A percentile compares a stretch with the other conserved stretches of the same genome.
phyloP scores from a whole-genome alignment of 2,888 invertebrate species.

The Noctua janthina region DNA sequence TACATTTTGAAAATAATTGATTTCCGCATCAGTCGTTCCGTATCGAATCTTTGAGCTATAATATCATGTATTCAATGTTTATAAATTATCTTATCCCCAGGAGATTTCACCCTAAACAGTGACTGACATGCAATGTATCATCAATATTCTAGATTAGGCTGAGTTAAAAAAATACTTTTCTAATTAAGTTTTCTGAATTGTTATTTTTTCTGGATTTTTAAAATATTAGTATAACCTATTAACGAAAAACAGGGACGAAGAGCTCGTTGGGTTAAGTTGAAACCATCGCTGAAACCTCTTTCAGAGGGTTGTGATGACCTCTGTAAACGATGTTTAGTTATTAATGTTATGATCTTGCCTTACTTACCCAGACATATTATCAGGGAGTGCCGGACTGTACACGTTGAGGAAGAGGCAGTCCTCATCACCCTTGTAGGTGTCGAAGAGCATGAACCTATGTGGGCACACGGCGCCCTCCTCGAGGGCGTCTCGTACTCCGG shows the following conservation, averaged over 20 bases:
- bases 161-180: neutral
- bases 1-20: neutral
- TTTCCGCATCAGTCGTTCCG: neutral
- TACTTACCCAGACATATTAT: constrained; percentile 86
- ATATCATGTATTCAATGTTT: neutral
- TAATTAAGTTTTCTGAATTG: neutral
- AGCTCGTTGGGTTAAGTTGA: neutral
- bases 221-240: neutral
- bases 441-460: constrained; percentile 92
- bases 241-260: neutral
- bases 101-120: neutral
- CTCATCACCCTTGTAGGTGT: constrained; percentile 91
- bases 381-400: constrained; percentile 91
- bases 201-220: neutral
- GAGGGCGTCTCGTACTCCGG: constrained; percentile 92
- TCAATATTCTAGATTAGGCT: neutral
- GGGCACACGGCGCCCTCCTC: constrained; percentile 93
- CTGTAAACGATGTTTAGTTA: neutral
- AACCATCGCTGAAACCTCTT: neutral
- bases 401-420: constrained; percentile 93
- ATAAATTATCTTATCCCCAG: neutral
- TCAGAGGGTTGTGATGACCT: neutral
- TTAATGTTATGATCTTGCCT: constrained; percentile 34
- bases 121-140: neutral
- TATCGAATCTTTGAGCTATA: neutral